Percentiles rank a stretch among this genome's conserved stretches.
These are phyloP conservation scores for Clusia tigrina DNA, from an alignment of 2,888 invertebrate genomes.

Conservation along the genomic window DNA sequence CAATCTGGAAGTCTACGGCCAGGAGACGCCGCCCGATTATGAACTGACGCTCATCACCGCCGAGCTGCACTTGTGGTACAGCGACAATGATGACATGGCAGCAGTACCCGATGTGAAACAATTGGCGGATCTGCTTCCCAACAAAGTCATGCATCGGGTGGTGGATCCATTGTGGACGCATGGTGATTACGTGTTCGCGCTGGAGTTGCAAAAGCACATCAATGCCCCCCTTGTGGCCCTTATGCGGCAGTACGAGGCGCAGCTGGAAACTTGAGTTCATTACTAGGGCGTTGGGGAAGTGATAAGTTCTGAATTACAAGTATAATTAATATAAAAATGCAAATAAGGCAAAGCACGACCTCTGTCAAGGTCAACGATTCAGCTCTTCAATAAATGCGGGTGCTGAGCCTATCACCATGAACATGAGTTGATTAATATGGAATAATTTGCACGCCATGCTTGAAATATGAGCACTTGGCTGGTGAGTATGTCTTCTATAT, in stretches of 20 bases:
- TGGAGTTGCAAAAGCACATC: constrained; percentile 38
- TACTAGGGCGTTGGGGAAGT: constrained; percentile 42
- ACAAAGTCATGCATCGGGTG: constrained; percentile 41
- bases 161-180: constrained; percentile 47
- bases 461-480: too few relatives aligned
- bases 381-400: too few relatives aligned
- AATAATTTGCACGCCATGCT: too few relatives aligned
- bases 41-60: constrained; percentile 43
- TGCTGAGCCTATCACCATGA: too few relatives aligned
- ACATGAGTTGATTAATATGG: too few relatives aligned
- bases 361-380: too few relatives aligned
- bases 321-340: too few relatives aligned
- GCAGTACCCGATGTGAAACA: constrained; percentile 48
- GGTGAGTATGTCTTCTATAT: too few relatives aligned
- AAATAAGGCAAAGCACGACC: too few relatives aligned
- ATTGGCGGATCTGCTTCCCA: constrained; percentile 42
- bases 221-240: constrained; percentile 48
- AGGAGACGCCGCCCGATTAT: constrained; percentile 47
- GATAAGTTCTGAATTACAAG: too few relatives aligned
- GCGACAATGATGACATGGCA: constrained; percentile 48
- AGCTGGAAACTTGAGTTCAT: constrained; percentile 29
- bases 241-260: constrained; percentile 43
- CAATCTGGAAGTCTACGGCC: constrained; percentile 43
- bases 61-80: constrained; percentile 49
- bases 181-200: constrained; percentile 41